phyloP scores from a whole-genome alignment of 2,113 vertebrate species.

The Tupaia tana region DNA sequence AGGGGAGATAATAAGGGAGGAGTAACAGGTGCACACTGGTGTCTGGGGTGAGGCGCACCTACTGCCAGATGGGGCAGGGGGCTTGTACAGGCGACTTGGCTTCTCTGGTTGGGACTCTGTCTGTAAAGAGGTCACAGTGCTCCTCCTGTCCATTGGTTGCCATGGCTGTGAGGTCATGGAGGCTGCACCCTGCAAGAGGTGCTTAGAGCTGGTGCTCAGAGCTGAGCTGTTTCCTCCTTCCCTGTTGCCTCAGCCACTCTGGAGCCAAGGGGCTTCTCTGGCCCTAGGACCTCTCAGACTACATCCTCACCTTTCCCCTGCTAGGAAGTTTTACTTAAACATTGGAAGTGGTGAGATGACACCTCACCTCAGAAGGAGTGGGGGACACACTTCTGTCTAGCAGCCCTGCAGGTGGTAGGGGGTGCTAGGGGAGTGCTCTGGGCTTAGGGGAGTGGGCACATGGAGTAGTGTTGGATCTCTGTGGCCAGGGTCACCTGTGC shows the following conservation, averaged over 20 bases:
- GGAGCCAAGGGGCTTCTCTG: background rate
- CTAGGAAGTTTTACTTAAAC: conserved; percentile 22
- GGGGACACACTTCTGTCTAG: background rate
- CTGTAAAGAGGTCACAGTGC: background rate
- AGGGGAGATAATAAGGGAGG: background rate
- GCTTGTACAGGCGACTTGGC: background rate
- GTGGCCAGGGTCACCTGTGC: background rate
- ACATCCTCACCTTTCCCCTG: background rate
- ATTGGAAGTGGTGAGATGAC: background rate
- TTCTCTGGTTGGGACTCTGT: background rate
- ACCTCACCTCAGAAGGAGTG: background rate
- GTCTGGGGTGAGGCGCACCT: background rate
- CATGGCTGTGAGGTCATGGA: background rate
- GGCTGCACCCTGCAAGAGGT: background rate
- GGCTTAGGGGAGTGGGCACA: background rate
- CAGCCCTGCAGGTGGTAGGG: background rate
- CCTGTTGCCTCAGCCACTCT: background rate
- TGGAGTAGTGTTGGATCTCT: background rate
- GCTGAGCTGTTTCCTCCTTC: background rate
- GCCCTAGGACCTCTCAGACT: background rate
- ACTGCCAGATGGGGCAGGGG: background rate
- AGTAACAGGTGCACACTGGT: background rate
- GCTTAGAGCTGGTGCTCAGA: background rate
- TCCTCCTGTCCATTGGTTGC: background rate
- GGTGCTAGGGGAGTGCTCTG: background rate